Conservation (phyloP, 2,888 invertebrate species). For the Nebria salina region DNA sequence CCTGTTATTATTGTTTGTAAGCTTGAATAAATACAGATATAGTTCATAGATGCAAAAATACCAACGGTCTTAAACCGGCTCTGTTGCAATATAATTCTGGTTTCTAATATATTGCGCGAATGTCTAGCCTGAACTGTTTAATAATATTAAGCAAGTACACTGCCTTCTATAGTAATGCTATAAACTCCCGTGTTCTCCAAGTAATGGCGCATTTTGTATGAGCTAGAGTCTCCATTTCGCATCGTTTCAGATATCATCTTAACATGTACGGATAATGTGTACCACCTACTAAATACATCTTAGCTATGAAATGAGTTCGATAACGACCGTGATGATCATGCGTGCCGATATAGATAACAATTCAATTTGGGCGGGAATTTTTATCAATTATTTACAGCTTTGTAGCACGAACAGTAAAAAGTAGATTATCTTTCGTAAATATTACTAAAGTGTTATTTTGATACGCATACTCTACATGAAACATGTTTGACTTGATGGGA, state of each 20-base stretch:
- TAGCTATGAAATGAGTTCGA: neutral
- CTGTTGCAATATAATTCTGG: too few species aligned
- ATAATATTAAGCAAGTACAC: too few species aligned
- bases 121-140: too few species aligned
- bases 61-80: too few species aligned
- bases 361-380: neutral
- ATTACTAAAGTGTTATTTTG: neutral
- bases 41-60: too few species aligned
- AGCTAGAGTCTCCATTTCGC: neutral
- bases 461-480: too few species aligned
- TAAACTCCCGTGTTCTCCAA: neutral
- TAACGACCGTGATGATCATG: neutral
- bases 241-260: conserved; percentile 40
- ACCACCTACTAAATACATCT: conserved; percentile 36
- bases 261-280: conserved; percentile 38
- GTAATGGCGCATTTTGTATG: neutral
- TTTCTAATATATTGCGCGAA: too few species aligned
- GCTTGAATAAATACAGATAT: too few species aligned
- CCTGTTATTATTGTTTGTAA: too few species aligned
- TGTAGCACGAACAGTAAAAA: neutral
- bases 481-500: too few species aligned
- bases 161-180: neutral
- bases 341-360: neutral
- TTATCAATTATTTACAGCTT: neutral
- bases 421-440: neutral